A percentile compares a stretch with the other conserved stretches of the same genome.
Evolutionary conservation across 1,140 invertebrate genomes (phyloP).

Genomic region (Caenorhabditis remanei): DNA sequence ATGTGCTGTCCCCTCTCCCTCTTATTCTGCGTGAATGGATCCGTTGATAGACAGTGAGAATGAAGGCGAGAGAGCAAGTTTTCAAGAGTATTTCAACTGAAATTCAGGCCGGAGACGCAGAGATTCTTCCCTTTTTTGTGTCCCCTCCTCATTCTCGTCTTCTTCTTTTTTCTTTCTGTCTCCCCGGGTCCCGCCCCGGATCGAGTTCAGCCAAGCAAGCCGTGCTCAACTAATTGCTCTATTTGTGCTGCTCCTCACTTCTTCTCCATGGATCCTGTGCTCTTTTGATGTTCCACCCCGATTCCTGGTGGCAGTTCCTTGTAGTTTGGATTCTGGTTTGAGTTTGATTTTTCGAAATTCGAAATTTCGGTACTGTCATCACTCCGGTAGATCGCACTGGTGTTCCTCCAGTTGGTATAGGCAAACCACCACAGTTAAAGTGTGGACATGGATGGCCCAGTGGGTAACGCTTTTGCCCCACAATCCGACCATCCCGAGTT

Average conservation of each 20-base stretch:
- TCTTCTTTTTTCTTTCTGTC: neutral
- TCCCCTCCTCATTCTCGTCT: neutral
- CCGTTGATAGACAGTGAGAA: slow-evolving; percentile 25
- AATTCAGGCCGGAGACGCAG: neutral
- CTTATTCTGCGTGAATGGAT: slow-evolving; percentile 56
- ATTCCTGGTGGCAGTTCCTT: neutral
- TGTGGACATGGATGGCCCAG: no score
- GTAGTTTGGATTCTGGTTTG: neutral
- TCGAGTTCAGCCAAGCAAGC: slow-evolving; percentile 55
- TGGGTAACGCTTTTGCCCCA: no score
- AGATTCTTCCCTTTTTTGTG: neutral
- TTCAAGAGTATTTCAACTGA: neutral
- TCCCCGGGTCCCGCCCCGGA: neutral
- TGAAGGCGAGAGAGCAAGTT: neutral
- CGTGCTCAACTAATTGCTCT: slow-evolving; percentile 54
- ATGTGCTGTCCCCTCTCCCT: neutral
- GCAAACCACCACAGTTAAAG: no score
- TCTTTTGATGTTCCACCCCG: neutral
- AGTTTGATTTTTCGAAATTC: no score
- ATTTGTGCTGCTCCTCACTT: slow-evolving; percentile 16
- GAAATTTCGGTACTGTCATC: no score
- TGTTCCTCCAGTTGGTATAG: no score
- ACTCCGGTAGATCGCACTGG: no score
- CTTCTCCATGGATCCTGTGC: neutral
- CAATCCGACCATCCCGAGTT: no score